A percentile compares a stretch with the other conserved stretches of the same genome.
Conservation (phyloP, 2,797 vertebrate genomes). For the Mareca penelope region DNA sequence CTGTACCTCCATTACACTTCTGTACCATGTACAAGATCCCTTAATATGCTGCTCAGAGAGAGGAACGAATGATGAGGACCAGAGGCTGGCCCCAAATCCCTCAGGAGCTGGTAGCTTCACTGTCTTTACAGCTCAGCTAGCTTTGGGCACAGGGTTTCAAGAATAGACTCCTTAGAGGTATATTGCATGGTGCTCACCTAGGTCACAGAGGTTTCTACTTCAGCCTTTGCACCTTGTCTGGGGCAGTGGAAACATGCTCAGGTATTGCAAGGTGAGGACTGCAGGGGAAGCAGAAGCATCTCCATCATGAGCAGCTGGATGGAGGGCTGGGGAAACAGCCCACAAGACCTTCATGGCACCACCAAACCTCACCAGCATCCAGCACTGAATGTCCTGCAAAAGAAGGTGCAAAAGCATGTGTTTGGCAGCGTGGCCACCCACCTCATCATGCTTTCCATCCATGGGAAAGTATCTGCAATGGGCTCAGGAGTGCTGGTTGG, state of each 20-base stretch:
- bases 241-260: not conserved
- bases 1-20: not conserved
- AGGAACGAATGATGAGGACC: rapidly evolving
- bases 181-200: not conserved
- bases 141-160: not conserved
- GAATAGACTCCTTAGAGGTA: not conserved
- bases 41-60: not conserved
- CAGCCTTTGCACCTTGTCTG: no score
- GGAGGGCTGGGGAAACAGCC: not conserved
- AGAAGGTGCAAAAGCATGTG: not conserved
- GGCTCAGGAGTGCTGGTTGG: not conserved
- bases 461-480: not conserved
- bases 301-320: not conserved
- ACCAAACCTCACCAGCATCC: not conserved
- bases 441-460: not conserved
- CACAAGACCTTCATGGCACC: not conserved
- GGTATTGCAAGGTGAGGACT: not conserved
- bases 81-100: not conserved
- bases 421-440: not conserved
- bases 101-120: not conserved
- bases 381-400: not conserved
- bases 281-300: not conserved
- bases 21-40: not conserved
- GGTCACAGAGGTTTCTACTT: not conserved
- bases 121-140: not conserved